A percentile compares a stretch with the other conserved stretches of the same genome.
Conservation (phyloP, 1,140 invertebrate species). For the Oscheius sp. region DNA sequence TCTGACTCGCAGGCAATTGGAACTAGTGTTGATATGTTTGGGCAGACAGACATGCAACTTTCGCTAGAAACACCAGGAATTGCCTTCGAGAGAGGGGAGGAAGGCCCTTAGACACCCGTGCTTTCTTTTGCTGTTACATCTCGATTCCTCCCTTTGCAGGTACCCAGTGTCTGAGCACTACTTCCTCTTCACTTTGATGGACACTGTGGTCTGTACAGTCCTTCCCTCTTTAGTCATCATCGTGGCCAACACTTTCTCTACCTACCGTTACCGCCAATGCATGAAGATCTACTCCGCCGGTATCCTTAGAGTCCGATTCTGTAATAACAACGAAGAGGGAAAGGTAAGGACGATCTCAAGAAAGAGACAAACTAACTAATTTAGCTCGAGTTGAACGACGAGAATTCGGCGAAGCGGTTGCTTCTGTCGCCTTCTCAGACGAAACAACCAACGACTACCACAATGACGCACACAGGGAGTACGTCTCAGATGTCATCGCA, state of each 20-base stretch:
- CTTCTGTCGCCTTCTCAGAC: constrained; percentile 25
- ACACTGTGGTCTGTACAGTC: constrained; percentile 58
- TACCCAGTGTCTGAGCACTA: constrained; percentile 52
- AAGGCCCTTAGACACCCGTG: no score
- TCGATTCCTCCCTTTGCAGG: no score
- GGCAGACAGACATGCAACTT: no score
- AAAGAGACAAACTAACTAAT: not conserved
- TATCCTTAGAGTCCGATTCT: constrained; percentile 56
- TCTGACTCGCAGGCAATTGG: no score
- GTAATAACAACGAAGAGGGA: constrained; percentile 15
- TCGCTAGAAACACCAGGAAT: no score
- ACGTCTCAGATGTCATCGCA: constrained; percentile 25
- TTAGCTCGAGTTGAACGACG: not conserved
- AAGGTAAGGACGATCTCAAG: constrained; percentile 2
- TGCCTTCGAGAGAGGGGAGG: no score
- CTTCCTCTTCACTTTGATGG: constrained; percentile 54
- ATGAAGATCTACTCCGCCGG: constrained; percentile 60
- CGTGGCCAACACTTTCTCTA: constrained; percentile 55
- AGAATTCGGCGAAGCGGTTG: constrained; percentile 14
- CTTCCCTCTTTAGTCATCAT: constrained; percentile 57
- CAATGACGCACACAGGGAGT: not conserved
- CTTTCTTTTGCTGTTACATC: no score
- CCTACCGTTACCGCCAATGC: constrained; percentile 57
- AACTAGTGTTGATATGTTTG: no score
- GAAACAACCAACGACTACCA: constrained; percentile 35